phyloP scores from a whole-genome alignment of 2,113 vertebrate genomes.

The Ascaphus truei region DNA sequence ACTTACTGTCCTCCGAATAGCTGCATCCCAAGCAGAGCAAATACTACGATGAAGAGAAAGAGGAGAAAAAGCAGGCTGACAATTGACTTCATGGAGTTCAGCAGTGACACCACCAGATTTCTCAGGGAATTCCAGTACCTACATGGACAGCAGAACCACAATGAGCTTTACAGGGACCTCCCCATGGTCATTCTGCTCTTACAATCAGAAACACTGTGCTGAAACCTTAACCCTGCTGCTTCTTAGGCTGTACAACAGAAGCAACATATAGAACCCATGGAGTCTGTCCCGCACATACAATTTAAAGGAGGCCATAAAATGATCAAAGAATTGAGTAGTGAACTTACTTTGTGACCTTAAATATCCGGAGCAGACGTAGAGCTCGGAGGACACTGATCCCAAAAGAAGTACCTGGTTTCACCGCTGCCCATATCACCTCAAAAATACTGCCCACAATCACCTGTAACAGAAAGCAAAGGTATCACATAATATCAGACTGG shows the following conservation, averaged over 20 bases:
- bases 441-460: slow-evolving; percentile 96
- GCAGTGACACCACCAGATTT: slow-evolving; percentile 90
- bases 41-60: slow-evolving; percentile 96
- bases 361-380: slow-evolving; percentile 84
- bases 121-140: slow-evolving; percentile 96
- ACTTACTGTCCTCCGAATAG: slow-evolving; percentile 95
- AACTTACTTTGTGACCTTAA: slow-evolving; percentile 95
- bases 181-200: too few relatives aligned
- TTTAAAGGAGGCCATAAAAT: too few relatives aligned
- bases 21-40: slow-evolving; percentile 94
- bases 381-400: slow-evolving; percentile 92
- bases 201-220: too few relatives aligned
- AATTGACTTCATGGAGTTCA: slow-evolving; percentile 98
- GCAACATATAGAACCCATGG: too few relatives aligned
- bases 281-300: too few relatives aligned
- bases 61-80: slow-evolving; percentile 93
- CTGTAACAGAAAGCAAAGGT: slow-evolving; percentile 62
- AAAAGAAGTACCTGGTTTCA: slow-evolving; percentile 90
- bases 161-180: too few relatives aligned
- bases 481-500: too few relatives aligned
- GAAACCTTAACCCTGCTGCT: too few relatives aligned
- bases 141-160: accelerated
- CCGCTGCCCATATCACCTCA: slow-evolving; percentile 91
- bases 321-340: too few relatives aligned
- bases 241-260: too few relatives aligned